These are phyloP conservation scores for Ariopsis seemanni DNA, from an alignment of 2,113 vertebrate genomes.

Conservation along the genomic window DNA sequence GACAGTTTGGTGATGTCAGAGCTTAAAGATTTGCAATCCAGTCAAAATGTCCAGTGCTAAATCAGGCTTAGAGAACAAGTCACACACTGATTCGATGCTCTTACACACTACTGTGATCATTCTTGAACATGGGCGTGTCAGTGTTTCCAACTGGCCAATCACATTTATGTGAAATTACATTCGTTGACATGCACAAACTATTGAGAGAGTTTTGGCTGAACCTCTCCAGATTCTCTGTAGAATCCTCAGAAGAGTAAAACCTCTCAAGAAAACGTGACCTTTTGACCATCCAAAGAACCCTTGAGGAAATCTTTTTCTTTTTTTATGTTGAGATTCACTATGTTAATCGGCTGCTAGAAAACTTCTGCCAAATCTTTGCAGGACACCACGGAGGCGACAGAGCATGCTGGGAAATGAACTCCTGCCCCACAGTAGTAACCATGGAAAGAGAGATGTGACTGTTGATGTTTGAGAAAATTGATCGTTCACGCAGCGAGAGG, in stretches of 20 bases:
- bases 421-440: conserved; percentile 41
- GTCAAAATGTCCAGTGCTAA: neutral
- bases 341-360: conserved; percentile 18
- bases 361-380: neutral
- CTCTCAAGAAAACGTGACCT: neutral
- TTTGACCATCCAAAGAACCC: neutral
- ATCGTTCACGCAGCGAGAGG: neutral
- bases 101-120: neutral
- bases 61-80: neutral
- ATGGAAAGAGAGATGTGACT: conserved; percentile 21
- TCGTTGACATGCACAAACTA: neutral
- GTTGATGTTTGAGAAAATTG: neutral
- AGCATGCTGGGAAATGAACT: conserved; percentile 50
- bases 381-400: conserved; percentile 35
- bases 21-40: neutral
- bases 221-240: neutral
- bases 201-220: neutral
- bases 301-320: neutral
- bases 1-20: neutral
- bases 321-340: neutral
- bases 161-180: neutral
- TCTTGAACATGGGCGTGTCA: neutral
- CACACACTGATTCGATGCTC: neutral
- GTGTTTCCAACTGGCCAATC: neutral
- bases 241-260: neutral